These are phyloP conservation scores for Orchestia grillus DNA, from an alignment of 1,140 invertebrate genomes.

Conservation along the genomic window DNA sequence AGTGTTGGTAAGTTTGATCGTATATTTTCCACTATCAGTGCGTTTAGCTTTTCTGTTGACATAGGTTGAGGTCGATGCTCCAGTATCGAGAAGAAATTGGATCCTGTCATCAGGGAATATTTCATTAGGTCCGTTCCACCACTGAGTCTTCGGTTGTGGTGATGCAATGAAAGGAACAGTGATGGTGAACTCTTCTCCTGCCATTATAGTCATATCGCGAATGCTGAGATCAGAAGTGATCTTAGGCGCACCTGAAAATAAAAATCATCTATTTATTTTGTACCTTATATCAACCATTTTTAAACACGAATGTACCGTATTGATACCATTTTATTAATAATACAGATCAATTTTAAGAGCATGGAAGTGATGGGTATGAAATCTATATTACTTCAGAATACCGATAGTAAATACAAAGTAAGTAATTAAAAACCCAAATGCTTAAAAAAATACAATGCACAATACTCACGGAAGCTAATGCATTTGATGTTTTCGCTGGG, in stretches of 20 bases:
- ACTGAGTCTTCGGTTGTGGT: constrained; percentile 88
- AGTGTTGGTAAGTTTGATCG: constrained; percentile 87
- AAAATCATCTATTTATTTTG: not conserved
- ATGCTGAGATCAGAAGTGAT: constrained; percentile 94
- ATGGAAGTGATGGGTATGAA: too few relatives aligned
- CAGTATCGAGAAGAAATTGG: constrained; percentile 85
- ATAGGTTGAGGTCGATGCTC: constrained; percentile 81
- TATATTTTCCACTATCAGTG: constrained; percentile 92
- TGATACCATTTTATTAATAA: not conserved
- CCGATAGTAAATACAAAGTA: not conserved
- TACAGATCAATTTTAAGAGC: too few relatives aligned
- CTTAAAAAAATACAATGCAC: constrained; percentile 51
- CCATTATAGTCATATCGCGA: constrained; percentile 93
- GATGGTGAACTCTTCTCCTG: constrained; percentile 95
- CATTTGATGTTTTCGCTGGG: constrained; percentile 88
- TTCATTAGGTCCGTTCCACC: constrained; percentile 90
- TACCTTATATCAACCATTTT: not conserved
- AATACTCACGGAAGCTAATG: constrained; percentile 68
- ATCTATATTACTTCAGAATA: not conserved
- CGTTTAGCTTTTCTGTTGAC: constrained; percentile 90
- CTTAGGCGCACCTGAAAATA: constrained; percentile 79
- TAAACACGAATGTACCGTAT: not conserved
- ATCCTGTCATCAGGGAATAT: constrained; percentile 86
- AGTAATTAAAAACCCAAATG: not conserved
- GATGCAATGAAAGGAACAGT: constrained; percentile 92